Conservation (phyloP, 2,888 invertebrate genomes). For the Scaptomyza tumidula region DNA sequence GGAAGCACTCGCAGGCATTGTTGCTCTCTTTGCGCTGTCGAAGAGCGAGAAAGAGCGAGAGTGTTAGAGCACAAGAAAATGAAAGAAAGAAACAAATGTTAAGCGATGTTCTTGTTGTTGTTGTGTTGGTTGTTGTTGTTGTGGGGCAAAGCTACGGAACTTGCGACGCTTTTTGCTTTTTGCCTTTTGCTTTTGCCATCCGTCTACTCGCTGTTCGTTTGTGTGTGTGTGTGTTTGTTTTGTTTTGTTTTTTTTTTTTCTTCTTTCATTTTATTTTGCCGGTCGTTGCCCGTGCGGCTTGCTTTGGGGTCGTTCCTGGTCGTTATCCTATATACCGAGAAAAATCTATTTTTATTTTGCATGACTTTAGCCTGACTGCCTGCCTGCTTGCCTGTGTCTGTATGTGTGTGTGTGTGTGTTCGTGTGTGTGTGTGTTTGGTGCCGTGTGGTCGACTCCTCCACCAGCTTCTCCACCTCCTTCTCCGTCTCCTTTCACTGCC, state of each 20-base stretch:
- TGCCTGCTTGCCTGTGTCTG: neutral
- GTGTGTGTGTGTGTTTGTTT: neutral
- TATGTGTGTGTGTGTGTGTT: conserved; percentile 40
- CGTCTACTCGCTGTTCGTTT: neutral
- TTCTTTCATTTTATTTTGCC: conserved; percentile 59
- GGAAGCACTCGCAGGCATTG: neutral
- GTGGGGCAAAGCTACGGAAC: neutral
- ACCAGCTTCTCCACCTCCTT: neutral
- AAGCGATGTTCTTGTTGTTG: neutral
- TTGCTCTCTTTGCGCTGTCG: conserved; percentile 3
- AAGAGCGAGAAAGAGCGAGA: conserved; percentile 17
- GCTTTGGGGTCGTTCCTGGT: conserved; percentile 83
- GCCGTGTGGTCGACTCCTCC: conserved; percentile 17
- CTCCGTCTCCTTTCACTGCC: neutral
- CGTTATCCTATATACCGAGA: conserved; percentile 84
- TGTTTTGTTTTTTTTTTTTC: conserved; percentile 9
- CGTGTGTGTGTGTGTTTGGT: conserved; percentile 11
- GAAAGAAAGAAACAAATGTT: neutral
- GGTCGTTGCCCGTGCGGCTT: conserved; percentile 68
- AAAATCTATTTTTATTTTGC: conserved; percentile 81
- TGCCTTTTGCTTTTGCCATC: conserved; percentile 8
- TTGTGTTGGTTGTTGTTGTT: too few relatives aligned
- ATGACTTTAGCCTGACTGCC: conserved; percentile 33
- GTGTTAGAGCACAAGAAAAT: neutral
- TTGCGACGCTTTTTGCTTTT: conserved; percentile 3